Conservation (phyloP, 2,113 vertebrate species). For the Rattus norvegicus region GRCr8 NC_086021.1:185715001-185715500, state of each 20-base stretch:
- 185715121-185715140: neutral
- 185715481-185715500: neutral
- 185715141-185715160: neutral
- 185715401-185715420: neutral
- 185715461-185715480: neutral
- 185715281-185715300: constrained; percentile 66
- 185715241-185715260: constrained; percentile 42
- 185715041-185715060: accelerated
- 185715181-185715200: constrained; percentile 54
- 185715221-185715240: constrained; percentile 58
- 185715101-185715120: neutral
- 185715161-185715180: neutral
- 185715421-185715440: accelerated
- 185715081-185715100: no score
- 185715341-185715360: neutral
- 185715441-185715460: neutral
- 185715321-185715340: constrained; percentile 18
- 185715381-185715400: accelerated
- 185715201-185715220: constrained; percentile 78
- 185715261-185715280: constrained; percentile 30
- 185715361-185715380: accelerated
- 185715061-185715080: neutral
- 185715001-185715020: no score
- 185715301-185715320: constrained; percentile 12
- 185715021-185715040: accelerated